These are phyloP conservation scores for Tholera decimalis DNA, from an alignment of 2,888 invertebrate genomes.

Conservation along the genomic window DNA sequence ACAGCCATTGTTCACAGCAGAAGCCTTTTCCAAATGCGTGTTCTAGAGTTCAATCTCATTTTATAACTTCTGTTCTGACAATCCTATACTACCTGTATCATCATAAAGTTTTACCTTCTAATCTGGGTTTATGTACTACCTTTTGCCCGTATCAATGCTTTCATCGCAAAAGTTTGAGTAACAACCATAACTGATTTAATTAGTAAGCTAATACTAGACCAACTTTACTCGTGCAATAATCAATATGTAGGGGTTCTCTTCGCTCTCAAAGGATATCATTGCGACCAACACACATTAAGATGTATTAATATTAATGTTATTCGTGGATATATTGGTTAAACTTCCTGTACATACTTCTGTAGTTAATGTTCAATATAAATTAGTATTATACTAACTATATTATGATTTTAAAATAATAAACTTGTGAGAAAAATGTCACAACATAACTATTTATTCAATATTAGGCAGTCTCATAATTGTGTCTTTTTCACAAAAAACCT, in stretches of 20 bases:
- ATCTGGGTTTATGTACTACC: not conserved
- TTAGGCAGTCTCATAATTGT: no score
- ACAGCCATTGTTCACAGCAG: no score
- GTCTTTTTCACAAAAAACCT: not conserved
- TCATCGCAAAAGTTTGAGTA: constrained; percentile 21
- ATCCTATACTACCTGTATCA: not conserved
- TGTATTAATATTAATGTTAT: constrained; percentile 30
- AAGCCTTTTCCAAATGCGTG: not conserved
- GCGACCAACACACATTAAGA: constrained; percentile 21
- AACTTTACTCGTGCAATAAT: constrained; percentile 24
- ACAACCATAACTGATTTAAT: constrained; percentile 39
- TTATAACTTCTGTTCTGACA: not conserved
- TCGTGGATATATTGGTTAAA: constrained; percentile 13
- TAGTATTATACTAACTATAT: no score
- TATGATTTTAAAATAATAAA: no score
- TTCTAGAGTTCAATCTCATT: not conserved
- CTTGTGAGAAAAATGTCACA: no score
- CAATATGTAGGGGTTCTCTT: constrained; percentile 17
- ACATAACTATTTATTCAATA: no score
- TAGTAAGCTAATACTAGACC: constrained; percentile 27
- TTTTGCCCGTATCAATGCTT: constrained; percentile 1
- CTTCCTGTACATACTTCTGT: no score
- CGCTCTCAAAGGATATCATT: constrained; percentile 20
- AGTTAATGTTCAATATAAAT: no score
- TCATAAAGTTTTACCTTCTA: not conserved